These are phyloP conservation scores for Torymus auratus DNA, from an alignment of 2,888 invertebrate species.

Conservation along the genomic window DNA sequence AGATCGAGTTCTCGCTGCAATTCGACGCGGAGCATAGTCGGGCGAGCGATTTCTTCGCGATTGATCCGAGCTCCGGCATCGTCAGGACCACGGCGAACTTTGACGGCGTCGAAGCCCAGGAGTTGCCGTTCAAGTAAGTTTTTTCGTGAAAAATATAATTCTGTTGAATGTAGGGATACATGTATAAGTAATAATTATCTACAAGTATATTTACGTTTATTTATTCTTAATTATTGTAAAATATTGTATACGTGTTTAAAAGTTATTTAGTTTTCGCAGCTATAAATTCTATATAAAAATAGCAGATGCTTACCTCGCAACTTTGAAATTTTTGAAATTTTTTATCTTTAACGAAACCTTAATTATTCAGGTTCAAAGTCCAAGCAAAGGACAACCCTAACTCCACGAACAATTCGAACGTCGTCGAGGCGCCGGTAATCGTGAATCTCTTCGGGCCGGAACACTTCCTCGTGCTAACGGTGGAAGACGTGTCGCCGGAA, in stretches of 20 bases:
- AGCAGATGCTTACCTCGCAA: too few species aligned
- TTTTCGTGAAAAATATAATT: neutral
- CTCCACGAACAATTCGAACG: conserved; percentile 81
- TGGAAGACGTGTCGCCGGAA: conserved; percentile 86
- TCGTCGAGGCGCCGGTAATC: conserved; percentile 82
- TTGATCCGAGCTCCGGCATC: conserved; percentile 86
- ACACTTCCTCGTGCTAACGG: conserved; percentile 87
- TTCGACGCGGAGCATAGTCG: conserved; percentile 48
- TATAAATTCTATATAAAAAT: too few species aligned
- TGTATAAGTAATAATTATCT: too few species aligned
- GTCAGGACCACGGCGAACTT: conserved; percentile 86
- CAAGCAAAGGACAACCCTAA: conserved; percentile 85
- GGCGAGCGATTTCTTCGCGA: conserved; percentile 82
- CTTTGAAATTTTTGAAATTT: too few species aligned
- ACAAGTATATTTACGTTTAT: too few species aligned
- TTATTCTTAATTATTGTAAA: too few species aligned
- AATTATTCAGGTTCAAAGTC: conserved; percentile 71
- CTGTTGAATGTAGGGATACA: neutral
- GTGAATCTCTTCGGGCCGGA: conserved; percentile 88
- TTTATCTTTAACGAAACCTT: too few species aligned
- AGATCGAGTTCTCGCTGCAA: conserved; percentile 81
- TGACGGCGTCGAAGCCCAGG: conserved; percentile 81
- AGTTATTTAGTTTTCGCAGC: too few species aligned
- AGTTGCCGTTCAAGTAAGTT: conserved; percentile 83
- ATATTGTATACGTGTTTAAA: too few species aligned